Conservation (phyloP, 2,888 invertebrate genomes). For the Odontothrips loti region DNA sequence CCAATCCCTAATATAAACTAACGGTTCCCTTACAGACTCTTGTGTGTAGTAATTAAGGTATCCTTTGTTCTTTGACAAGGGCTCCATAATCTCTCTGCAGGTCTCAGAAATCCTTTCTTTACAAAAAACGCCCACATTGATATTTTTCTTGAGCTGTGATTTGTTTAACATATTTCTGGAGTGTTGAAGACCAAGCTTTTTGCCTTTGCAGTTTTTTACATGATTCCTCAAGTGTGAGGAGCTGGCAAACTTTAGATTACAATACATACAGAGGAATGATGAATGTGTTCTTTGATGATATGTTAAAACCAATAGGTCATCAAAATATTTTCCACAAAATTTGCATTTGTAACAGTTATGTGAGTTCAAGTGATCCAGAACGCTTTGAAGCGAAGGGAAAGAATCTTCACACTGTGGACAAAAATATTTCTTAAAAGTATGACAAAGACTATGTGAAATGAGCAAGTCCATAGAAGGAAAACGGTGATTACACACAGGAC, state of each 20-base stretch:
- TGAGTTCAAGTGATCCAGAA: background rate
- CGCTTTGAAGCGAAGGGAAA: background rate
- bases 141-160: too few species aligned
- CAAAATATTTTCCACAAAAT: background rate
- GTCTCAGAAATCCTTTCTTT: too few species aligned
- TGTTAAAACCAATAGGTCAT: background rate
- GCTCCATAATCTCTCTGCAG: too few species aligned
- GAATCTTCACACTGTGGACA: background rate
- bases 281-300: background rate
- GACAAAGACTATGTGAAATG: background rate
- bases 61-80: too few species aligned
- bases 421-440: background rate
- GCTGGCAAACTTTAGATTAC: background rate
- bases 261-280: background rate
- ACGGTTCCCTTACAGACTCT: background rate
- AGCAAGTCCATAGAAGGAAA: background rate
- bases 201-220: background rate
- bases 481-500: background rate
- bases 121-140: too few species aligned
- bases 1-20: background rate
- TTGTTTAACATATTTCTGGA: too few species aligned
- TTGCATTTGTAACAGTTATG: background rate
- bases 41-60: too few species aligned
- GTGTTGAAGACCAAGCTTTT: background rate
- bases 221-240: background rate